Evolutionary conservation across 2,888 invertebrate species (phyloP).

Genomic region (Oscheius onirici): DNA sequence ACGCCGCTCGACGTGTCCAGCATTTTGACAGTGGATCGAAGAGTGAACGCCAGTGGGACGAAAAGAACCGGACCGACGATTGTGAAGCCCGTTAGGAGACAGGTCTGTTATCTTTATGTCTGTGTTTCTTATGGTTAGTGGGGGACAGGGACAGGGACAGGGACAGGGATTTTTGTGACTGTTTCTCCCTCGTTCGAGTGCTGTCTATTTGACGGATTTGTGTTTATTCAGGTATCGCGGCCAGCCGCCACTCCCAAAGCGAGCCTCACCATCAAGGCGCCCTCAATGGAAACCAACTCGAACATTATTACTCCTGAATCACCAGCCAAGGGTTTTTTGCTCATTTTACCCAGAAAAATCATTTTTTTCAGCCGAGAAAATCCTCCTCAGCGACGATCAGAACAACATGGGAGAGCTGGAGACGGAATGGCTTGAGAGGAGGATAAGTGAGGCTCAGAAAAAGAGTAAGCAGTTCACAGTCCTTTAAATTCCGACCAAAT

Average conservation of each 20-base stretch:
- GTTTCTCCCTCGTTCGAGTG: background rate
- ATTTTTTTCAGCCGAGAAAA: background rate
- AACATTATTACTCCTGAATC: constrained; percentile 10
- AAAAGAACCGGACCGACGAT: constrained; percentile 37
- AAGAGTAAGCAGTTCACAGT: background rate
- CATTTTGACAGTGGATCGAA: constrained; percentile 32
- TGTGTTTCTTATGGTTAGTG: no score
- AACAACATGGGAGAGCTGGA: constrained; percentile 22
- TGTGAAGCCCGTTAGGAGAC: constrained; percentile 47
- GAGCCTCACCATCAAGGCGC: background rate
- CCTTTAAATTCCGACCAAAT: background rate
- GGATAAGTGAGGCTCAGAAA: background rate
- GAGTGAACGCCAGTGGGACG: constrained; percentile 18
- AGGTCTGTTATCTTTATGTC: constrained; percentile 15
- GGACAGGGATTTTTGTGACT: no score
- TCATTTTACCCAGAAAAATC: background rate
- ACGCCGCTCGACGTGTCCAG: constrained; percentile 47
- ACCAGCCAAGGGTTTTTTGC: background rate
- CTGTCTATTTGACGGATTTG: constrained; percentile 9
- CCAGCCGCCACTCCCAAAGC: background rate
- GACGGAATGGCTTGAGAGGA: constrained; percentile 12
- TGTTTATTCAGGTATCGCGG: constrained; percentile 30
- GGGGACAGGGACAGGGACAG: no score
- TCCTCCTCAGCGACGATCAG: constrained; percentile 2
- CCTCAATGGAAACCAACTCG: constrained; percentile 6